Conservation (phyloP, 2,888 invertebrate species). For the Hemaris fuciformis region DNA sequence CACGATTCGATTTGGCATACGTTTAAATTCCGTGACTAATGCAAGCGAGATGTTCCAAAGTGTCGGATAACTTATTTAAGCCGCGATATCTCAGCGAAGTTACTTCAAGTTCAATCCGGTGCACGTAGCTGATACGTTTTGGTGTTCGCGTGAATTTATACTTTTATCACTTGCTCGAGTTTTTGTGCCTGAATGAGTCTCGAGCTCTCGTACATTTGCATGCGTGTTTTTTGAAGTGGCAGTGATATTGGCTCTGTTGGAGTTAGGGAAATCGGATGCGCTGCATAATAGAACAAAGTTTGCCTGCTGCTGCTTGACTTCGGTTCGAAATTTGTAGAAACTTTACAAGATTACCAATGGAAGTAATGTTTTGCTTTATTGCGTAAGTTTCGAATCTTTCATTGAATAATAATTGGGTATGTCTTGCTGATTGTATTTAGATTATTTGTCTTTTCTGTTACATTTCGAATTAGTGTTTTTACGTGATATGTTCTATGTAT, state of each 20-base stretch:
- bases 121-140: slow-evolving; percentile 2
- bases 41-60: background rate
- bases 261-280: background rate
- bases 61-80: slow-evolving; percentile 16
- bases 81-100: slow-evolving; percentile 12
- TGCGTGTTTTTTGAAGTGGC: background rate
- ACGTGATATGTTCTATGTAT: too few relatives aligned
- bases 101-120: background rate
- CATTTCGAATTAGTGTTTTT: too few relatives aligned
- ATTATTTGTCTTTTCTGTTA: too few relatives aligned
- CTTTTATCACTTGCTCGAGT: background rate
- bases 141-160: slow-evolving; percentile 1
- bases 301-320: background rate
- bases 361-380: too few relatives aligned
- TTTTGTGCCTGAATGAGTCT: background rate
- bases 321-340: background rate
- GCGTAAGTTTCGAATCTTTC: too few relatives aligned
- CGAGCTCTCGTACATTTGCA: background rate
- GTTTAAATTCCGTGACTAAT: background rate
- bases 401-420: too few relatives aligned
- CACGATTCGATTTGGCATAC: background rate
- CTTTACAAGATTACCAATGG: too few relatives aligned
- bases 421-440: too few relatives aligned
- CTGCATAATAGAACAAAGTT: background rate
- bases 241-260: background rate